Conservation (phyloP, 2,888 invertebrate species). For the Andrena dorsata region DNA sequence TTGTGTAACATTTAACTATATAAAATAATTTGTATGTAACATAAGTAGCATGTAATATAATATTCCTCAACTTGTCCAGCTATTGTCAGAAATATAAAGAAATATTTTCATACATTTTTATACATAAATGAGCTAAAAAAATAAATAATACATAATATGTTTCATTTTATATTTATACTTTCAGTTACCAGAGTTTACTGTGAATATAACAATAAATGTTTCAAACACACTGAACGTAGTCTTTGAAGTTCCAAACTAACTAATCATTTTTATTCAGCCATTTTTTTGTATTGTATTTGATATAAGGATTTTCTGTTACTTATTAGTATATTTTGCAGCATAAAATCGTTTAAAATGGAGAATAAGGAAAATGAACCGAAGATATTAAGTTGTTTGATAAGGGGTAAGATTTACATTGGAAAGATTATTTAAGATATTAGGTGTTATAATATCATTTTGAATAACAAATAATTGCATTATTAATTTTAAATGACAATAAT, state of each 20-base stretch:
- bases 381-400: slow-evolving; percentile 62
- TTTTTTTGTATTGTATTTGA: slow-evolving; percentile 29
- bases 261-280: neutral
- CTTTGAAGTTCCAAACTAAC: slow-evolving; percentile 8
- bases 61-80: no score
- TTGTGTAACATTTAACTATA: no score
- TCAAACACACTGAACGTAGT: slow-evolving; percentile 34
- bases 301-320: slow-evolving; percentile 13
- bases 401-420: slow-evolving; percentile 61
- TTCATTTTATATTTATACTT: neutral
- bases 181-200: neutral
- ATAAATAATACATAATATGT: no score
- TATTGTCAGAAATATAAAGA: no score
- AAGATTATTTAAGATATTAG: no score
- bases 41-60: no score
- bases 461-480: no score
- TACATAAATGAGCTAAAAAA: no score
- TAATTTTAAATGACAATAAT: neutral
- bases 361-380: slow-evolving; percentile 61
- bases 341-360: slow-evolving; percentile 64
- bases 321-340: neutral
- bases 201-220: neutral
- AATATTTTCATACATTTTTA: no score
- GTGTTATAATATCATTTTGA: neutral
- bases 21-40: no score